Conservation (phyloP, 2,888 invertebrate species). For the Homarus gammarus region DNA sequence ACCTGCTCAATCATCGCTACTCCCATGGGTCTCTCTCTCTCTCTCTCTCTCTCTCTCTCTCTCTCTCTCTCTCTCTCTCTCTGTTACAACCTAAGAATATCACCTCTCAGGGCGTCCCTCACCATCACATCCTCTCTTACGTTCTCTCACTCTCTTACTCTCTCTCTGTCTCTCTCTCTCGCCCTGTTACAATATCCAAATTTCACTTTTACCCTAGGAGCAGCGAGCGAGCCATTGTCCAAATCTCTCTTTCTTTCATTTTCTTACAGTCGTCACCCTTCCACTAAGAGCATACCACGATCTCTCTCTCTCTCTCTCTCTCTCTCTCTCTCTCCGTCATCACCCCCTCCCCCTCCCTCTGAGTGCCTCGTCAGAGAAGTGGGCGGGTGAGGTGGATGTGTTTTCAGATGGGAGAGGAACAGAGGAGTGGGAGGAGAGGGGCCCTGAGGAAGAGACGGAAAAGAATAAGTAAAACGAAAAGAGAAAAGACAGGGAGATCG, state of each 20-base stretch:
- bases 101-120: not conserved
- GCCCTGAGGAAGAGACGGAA: not conserved
- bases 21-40: not conserved
- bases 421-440: not conserved
- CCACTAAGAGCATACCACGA: too few relatives aligned
- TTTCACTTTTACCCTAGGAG: too few relatives aligned
- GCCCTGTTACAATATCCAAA: too few relatives aligned
- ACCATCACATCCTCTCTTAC: not conserved
- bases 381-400: too few relatives aligned
- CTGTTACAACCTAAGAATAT: not conserved
- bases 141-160: not conserved
- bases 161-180: not conserved
- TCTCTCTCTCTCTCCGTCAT: too few relatives aligned
- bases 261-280: too few relatives aligned
- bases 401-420: not conserved
- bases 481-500: conserved; percentile 9
- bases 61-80: conserved; percentile 10
- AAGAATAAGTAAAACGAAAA: not conserved
- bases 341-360: too few relatives aligned
- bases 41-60: not conserved
- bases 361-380: not conserved
- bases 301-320: too few relatives aligned
- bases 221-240: too few relatives aligned
- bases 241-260: too few relatives aligned
- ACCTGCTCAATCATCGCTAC: not conserved